Evolutionary conservation across 2,888 invertebrate species (phyloP).

Genomic region (Eupithecia subfuscata): DNA sequence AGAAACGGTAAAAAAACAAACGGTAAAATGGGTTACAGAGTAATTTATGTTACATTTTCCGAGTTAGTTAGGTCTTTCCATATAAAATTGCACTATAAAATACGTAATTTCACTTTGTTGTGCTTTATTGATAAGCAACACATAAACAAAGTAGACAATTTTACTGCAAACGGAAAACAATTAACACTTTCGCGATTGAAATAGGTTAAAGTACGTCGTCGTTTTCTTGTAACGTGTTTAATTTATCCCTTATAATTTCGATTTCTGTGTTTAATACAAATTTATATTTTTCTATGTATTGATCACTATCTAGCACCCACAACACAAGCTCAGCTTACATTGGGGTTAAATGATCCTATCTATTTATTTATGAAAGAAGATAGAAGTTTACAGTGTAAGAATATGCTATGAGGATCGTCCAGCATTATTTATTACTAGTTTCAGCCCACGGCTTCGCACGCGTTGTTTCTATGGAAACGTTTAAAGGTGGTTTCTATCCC

Average conservation of each 20-base stretch:
- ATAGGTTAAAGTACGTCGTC: slow-evolving; percentile 67
- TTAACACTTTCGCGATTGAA: slow-evolving; percentile 41
- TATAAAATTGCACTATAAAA: slow-evolving; percentile 10
- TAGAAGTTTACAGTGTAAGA: too few relatives aligned
- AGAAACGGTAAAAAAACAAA: slow-evolving; percentile 39
- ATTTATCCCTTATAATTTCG: not conserved
- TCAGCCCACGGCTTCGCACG: too few relatives aligned
- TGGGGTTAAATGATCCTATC: too few relatives aligned
- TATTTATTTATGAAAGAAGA: too few relatives aligned
- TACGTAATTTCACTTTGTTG: slow-evolving; percentile 27
- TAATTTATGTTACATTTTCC: not conserved
- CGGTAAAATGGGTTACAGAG: slow-evolving; percentile 58
- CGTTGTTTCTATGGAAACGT: too few relatives aligned
- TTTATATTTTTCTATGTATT: too few relatives aligned
- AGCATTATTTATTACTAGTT: too few relatives aligned
- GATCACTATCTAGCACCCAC: too few relatives aligned
- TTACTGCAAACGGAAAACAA: slow-evolving; percentile 56
- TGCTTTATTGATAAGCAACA: slow-evolving; percentile 9
- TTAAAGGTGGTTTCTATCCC: too few relatives aligned
- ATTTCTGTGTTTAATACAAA: not conserved
- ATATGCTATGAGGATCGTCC: too few relatives aligned
- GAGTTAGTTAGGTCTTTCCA: not conserved
- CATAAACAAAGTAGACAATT: slow-evolving; percentile 36
- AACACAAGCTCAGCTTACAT: too few relatives aligned
- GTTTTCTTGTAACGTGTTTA: not conserved